These are phyloP conservation scores for Aplidium turbinatum DNA, from an alignment of 23 tunicate genomes.

Conservation along the genomic window DNA sequence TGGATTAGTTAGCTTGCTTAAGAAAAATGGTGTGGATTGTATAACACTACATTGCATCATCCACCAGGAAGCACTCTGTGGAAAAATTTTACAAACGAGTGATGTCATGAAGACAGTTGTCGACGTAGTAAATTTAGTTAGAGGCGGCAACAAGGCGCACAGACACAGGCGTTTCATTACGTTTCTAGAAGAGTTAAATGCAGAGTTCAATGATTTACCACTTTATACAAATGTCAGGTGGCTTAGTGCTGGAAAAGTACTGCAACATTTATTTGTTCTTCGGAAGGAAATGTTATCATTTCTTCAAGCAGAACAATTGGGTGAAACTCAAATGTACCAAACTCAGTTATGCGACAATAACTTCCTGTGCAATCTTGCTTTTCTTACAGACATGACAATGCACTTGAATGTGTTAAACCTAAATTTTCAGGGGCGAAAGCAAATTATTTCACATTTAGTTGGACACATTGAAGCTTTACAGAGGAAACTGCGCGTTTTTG, in stretches of 20 bases:
- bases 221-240: constrained; percentile 54
- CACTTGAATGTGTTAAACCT: constrained; percentile 60
- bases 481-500: constrained; percentile 38
- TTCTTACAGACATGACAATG: constrained; percentile 49
- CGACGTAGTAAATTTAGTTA: constrained; percentile 51
- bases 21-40: constrained; percentile 58
- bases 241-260: constrained; percentile 61
- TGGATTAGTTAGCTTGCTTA: constrained; percentile 37
- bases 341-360: constrained; percentile 35
- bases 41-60: constrained; percentile 59
- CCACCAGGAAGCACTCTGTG: constrained; percentile 84
- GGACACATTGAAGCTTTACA: constrained; percentile 51
- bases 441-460: constrained; percentile 53
- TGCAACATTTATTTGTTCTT: constrained; percentile 60
- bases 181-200: constrained; percentile 42
- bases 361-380: constrained; percentile 54
- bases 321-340: constrained; percentile 43
- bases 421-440: constrained; percentile 46
- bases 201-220: constrained; percentile 54
- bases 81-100: constrained; percentile 60
- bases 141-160: constrained; percentile 49
- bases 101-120: constrained; percentile 76
- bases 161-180: constrained; percentile 37
- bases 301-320: constrained; percentile 42
- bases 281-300: constrained; percentile 40